These are phyloP conservation scores for Latrodectus elegans DNA, from an alignment of 2,888 invertebrate species.

Conservation along the genomic window DNA sequence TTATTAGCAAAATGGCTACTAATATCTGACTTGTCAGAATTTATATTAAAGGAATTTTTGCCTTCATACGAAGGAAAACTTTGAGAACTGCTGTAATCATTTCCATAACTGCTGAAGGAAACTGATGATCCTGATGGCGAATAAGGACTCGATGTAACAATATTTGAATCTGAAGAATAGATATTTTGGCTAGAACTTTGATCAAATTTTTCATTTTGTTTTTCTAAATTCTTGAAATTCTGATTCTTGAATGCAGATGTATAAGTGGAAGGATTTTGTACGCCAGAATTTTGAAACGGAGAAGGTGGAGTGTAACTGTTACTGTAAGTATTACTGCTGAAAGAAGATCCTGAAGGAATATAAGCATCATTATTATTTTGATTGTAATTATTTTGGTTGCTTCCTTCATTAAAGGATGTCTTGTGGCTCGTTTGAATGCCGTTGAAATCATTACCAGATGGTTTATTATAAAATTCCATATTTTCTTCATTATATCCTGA, in stretches of 20 bases:
- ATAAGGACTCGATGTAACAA: constrained; percentile 14
- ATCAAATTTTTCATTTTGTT: constrained; percentile 54
- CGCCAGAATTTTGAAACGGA: background rate
- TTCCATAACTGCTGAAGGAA: constrained; percentile 33
- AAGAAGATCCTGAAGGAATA: constrained; percentile 43
- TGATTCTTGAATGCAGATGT: background rate
- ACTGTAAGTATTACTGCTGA: constrained; percentile 44
- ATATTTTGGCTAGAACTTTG: constrained; percentile 45
- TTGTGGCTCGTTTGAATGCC: background rate
- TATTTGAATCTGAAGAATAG: constrained; percentile 31
- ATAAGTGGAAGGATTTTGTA: background rate
- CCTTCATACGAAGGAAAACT: constrained; percentile 4
- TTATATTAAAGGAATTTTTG: background rate
- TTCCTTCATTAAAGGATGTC: background rate
- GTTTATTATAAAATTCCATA: background rate
- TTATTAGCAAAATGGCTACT: background rate
- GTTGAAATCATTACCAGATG: constrained; percentile 4
- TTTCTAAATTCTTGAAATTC: constrained; percentile 6
- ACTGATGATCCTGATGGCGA: constrained; percentile 21
- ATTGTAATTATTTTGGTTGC: constrained; percentile 23
- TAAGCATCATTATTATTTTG: constrained; percentile 25
- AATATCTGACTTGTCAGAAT: background rate
- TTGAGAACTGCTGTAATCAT: background rate
- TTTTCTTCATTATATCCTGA: constrained; percentile 7
- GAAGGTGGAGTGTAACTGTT: constrained; percentile 26